Percentiles rank a stretch among this genome's conserved stretches.
These are phyloP conservation scores for Lepetodrilus schrolli DNA, from an alignment of 2,888 invertebrate species.

Conservation along the genomic window DNA sequence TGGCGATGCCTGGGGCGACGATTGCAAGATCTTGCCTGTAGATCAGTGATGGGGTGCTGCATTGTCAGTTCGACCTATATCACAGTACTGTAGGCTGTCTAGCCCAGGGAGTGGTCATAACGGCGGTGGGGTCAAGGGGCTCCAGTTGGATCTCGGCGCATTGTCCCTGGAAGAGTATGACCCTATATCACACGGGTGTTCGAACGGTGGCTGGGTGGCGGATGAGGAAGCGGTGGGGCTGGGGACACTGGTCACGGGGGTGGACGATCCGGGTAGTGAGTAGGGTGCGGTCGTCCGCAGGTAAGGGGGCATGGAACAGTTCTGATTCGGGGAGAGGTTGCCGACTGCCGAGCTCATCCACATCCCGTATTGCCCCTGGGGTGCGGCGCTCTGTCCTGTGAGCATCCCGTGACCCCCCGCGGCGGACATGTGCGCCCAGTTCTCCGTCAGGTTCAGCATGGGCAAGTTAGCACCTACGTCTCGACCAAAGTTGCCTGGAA, in stretches of 20 bases:
- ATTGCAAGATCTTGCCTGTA: too few relatives aligned
- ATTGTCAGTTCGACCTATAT: neutral
- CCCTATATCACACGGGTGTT: conserved; percentile 61
- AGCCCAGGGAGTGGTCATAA: conserved; percentile 51
- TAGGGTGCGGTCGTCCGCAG: conserved; percentile 59
- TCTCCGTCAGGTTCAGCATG: conserved; percentile 64
- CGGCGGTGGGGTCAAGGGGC: conserved; percentile 65
- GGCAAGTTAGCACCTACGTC: conserved; percentile 64
- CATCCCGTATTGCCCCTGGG: conserved; percentile 64
- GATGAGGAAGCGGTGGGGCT: conserved; percentile 46
- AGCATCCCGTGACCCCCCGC: conserved; percentile 50
- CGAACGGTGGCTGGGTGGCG: conserved; percentile 49
- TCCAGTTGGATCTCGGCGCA: conserved; percentile 58
- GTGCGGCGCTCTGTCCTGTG: conserved; percentile 48
- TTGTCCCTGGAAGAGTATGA: conserved; percentile 51
- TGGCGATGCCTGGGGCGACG: too few relatives aligned
- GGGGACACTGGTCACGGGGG: conserved; percentile 47
- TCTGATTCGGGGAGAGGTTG: conserved; percentile 68
- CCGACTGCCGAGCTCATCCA: conserved; percentile 65
- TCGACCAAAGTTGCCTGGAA: conserved; percentile 60
- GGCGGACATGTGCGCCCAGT: conserved; percentile 66
- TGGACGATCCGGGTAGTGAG: conserved; percentile 56
- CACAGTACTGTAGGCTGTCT: neutral
- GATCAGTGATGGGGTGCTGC: neutral
- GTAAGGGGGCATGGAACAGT: conserved; percentile 69